Conservation (phyloP, 2,888 invertebrate genomes). For the Rhagophthalmus giganteus region DNA sequence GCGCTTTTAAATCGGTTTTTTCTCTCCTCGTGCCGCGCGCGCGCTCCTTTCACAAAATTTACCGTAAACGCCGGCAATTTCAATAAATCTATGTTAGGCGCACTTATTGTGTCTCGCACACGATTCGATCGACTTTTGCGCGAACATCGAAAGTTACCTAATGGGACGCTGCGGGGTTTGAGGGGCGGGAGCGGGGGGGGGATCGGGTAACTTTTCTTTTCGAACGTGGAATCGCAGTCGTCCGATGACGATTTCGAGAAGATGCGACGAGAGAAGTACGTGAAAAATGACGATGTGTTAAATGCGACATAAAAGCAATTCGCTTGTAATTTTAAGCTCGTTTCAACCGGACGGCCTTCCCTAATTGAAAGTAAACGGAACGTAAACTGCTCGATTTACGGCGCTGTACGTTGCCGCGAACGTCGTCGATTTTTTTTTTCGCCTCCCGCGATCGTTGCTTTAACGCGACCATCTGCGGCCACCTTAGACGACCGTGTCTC, state of each 20-base stretch:
- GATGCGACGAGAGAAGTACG: constrained; percentile 1
- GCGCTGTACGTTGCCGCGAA: constrained; percentile 29
- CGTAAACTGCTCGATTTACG: constrained; percentile 34
- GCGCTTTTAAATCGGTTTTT: no score
- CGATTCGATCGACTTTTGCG: constrained; percentile 17
- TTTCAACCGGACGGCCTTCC: constrained; percentile 22
- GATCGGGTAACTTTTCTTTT: constrained; percentile 20
- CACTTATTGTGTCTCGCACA: background rate
- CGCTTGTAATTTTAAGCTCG: constrained; percentile 10
- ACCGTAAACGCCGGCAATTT: no score
- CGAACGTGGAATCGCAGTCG: constrained; percentile 14
- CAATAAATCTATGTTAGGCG: background rate
- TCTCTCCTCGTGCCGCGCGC: no score
- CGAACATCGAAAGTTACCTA: constrained; percentile 24
- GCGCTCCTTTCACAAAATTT: constrained; percentile 10
- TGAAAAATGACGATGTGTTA: constrained; percentile 5
- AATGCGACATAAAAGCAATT: constrained; percentile 16
- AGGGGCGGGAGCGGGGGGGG: no score
- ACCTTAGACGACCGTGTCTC: constrained; percentile 9
- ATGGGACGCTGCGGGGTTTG: no score
- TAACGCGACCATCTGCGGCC: constrained; percentile 16
- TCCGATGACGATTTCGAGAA: constrained; percentile 4
- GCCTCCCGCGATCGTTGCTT: constrained; percentile 5
- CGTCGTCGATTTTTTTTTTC: constrained; percentile 21
- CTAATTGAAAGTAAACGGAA: constrained; percentile 33